Evolutionary conservation across 2,113 vertebrate genomes (phyloP).

Genomic region (Pycnonotus jocosus): DNA sequence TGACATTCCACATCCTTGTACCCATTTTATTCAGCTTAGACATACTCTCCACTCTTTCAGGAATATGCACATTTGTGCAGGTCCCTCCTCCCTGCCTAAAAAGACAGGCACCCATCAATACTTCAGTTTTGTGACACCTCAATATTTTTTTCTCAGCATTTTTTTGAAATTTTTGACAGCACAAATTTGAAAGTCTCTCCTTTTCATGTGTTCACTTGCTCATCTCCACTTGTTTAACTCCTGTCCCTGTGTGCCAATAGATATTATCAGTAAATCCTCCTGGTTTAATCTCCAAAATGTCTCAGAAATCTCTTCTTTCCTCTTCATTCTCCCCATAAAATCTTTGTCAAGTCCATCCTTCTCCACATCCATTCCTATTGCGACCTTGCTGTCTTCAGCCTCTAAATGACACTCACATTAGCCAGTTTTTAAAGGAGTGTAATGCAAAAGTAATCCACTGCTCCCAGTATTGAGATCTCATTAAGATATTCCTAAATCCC

Average conservation of each 20-base stretch:
- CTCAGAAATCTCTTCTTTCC: slow-evolving; percentile 52
- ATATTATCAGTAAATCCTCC: slow-evolving; percentile 63
- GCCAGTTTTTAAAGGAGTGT: slow-evolving; percentile 56
- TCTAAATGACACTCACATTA: slow-evolving; percentile 67
- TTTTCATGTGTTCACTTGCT: slow-evolving; percentile 17
- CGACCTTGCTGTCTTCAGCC: slow-evolving; percentile 56
- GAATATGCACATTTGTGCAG: neutral
- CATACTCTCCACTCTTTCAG: neutral
- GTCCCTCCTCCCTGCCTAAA: neutral
- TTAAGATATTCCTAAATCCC: slow-evolving; percentile 70
- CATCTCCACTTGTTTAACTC: slow-evolving; percentile 47
- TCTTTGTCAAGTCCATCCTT: slow-evolving; percentile 62
- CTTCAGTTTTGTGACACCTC: neutral
- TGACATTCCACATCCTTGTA: neutral
- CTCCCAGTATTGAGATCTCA: slow-evolving; percentile 64
- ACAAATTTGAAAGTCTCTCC: slow-evolving; percentile 33
- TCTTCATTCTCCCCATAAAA: slow-evolving; percentile 46
- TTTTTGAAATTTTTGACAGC: slow-evolving; percentile 39
- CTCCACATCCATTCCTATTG: slow-evolving; percentile 41
- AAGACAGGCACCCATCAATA: neutral
- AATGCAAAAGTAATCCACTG: slow-evolving; percentile 68
- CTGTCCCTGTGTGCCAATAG: slow-evolving; percentile 54
- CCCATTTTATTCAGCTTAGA: neutral
- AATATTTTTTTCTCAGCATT: slow-evolving; percentile 9
- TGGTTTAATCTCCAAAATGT: slow-evolving; percentile 63